Evolutionary conservation across 2,888 invertebrate species (phyloP), one percentile per base, ranked within the genome.

Genomic region (Cosmopolites sordidus): DNA sequence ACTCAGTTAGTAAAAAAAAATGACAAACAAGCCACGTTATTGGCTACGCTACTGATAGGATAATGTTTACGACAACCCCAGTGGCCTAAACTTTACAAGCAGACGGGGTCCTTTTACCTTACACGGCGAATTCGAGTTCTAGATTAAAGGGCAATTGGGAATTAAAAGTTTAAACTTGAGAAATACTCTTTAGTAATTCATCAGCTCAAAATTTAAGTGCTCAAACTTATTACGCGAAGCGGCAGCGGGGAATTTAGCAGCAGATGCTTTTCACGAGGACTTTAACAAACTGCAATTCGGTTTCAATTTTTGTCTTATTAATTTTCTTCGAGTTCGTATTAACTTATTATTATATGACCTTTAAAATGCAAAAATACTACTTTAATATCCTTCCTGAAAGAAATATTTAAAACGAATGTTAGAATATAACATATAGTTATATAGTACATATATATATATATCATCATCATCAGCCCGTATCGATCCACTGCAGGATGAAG

Each of bases 91-190:
- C n/a, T 51, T 51, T 51, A 51, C 42, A 46, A 30, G 42, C 47
- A 42, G 47, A 47, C 47, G 17, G 51, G 47, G 47, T 43, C 47
- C 47, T 43, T 51, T 51, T 51, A 47, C 51, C 51, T 30, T 33
- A 37, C 43, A 51, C 42, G 51, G 47, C 39, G 16, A 51, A 51
- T 59, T 60, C 60, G 56, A 57, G 58, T 53, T 55, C 51, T 44
- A 53, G 56, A 58, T 60, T 59, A 53, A 41, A 53, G 58, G 57
- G 56, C 60, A 59, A 55, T 38, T 53, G 59, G 60, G 60, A 62
- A 59, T 62, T 53, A 53, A 48, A 48, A 53, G 48, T 53, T 53
- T 48, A 53, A 48, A 53, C 53, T 53, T 53, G 48, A 48, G 53
- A 48, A 48, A 53, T 37, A 48, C 43, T 48, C 44, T 53, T 53